These are phyloP conservation scores for Hemibagrus guttatus DNA, from an alignment of 2,797 vertebrate genomes.

Conservation along the genomic window DNA sequence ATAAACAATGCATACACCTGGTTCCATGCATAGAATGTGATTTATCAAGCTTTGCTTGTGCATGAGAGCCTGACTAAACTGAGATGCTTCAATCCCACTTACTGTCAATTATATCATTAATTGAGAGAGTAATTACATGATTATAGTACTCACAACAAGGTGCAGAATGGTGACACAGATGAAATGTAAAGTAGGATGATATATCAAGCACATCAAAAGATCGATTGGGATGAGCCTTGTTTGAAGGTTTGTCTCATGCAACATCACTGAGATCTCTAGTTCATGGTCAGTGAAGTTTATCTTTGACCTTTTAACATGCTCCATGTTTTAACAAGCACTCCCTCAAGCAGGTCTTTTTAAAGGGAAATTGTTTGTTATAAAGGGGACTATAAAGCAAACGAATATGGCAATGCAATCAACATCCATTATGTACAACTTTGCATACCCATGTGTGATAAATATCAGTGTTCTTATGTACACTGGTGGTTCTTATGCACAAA, in stretches of 20 bases:
- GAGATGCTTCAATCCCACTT: neutral
- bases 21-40: too few species aligned
- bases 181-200: neutral
- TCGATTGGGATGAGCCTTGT: neutral
- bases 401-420: neutral
- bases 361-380: neutral
- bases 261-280: neutral
- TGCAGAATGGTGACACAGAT: neutral
- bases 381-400: neutral
- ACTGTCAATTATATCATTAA: neutral
- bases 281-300: neutral
- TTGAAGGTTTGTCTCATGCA: neutral
- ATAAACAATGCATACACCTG: neutral
- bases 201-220: neutral
- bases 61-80: neutral
- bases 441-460: neutral
- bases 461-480: neutral
- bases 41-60: neutral
- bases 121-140: neutral
- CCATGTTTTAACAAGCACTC: neutral
- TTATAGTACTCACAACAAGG: neutral
- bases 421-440: neutral
- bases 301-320: neutral
- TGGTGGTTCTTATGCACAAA: neutral
- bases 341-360: neutral